Evolutionary conservation across 2,113 vertebrate species (phyloP), one percentile per base, ranked within the genome.

Genomic region (Scophthalmus maximus): DNA sequence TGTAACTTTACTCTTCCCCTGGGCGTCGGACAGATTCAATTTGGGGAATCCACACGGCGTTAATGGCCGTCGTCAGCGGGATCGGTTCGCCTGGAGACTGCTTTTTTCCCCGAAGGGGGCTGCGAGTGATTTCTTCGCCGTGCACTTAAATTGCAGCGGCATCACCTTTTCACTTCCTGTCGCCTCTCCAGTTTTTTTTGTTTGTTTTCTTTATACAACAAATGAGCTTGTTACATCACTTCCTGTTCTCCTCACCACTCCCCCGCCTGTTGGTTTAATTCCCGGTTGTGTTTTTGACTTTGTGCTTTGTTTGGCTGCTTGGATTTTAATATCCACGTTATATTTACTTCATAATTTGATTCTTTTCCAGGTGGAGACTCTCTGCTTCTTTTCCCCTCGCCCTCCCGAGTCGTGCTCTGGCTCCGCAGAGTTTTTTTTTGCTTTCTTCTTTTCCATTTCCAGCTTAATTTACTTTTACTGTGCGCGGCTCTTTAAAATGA

Each of bases 31-130:
- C 71, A 74, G 76, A 85, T 91, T 90, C 78, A 85, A 86, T 91
- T 84, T 72, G 75, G 73, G 66, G 85, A 86, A 87, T 76, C 79
- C 74, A 81, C 82, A 84, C 74, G 81, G 86, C 89, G 85, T 87
- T 85, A 57, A 81, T 74, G 70, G 67, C 56, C 46, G 63, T 67
- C 79, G 42, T 46, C 42, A 46, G 42, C 42, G 18, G 42, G 42
- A 20, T 46, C 17, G 3, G 18, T 79, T 20, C 10, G 82, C 82
- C 86, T 78, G 83, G 46, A 12, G 46, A 14, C 38, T 40, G 4
- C 12, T 80, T 77, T 79, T 83, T 83, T 58, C 79, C 32, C n/a
- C 53, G 60, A 64, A 68, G 44, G 46, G 78, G 68, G 71, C 64
- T 73, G n/a, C n/a, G 76, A 87, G 76, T 74, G 79, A 87, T 83